Percentiles rank a stretch among this genome's conserved stretches.
Evolutionary conservation across 1,140 invertebrate genomes (phyloP).

Genomic region (Listronotus oregonensis): DNA sequence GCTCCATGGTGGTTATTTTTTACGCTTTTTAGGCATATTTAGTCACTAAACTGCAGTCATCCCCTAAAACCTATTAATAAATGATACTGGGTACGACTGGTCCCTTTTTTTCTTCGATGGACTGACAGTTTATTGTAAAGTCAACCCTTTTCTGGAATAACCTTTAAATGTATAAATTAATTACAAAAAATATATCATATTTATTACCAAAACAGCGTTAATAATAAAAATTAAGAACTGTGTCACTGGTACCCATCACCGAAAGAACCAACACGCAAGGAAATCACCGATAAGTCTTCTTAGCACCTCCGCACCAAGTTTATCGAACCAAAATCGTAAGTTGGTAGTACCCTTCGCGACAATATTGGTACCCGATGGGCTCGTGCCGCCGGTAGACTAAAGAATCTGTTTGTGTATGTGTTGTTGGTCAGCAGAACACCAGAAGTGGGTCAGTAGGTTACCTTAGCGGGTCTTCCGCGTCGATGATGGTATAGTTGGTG

Average conservation of each 20-base stretch:
- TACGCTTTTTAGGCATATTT: too few species aligned
- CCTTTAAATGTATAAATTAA: too few species aligned
- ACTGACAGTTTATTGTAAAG: too few species aligned
- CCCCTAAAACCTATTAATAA: too few species aligned
- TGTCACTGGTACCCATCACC: constrained; percentile 12
- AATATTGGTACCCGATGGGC: constrained; percentile 26
- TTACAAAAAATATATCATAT: too few species aligned
- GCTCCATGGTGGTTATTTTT: too few species aligned
- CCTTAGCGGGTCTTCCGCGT: constrained; percentile 43
- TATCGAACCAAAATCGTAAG: constrained; percentile 5
- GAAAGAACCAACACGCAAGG: not conserved
- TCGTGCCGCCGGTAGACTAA: constrained; percentile 47
- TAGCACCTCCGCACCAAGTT: constrained; percentile 15
- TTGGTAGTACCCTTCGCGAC: constrained; percentile 17
- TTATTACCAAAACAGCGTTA: not conserved
- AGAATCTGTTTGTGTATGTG: constrained; percentile 39
- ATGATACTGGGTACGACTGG: too few species aligned
- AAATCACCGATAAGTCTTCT: constrained; percentile 12
- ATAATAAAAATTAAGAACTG: constrained; percentile 1
- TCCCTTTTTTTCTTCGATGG: too few species aligned
- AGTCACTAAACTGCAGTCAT: too few species aligned
- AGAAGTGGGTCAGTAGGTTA: constrained; percentile 52
- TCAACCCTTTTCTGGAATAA: too few species aligned
- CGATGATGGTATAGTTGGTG: constrained; percentile 24
- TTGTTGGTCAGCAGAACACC: constrained; percentile 49